Base-by-base conservation (phyloP, 2,113 vertebrate genomes). In the Neodon shergylaensis region DNA sequence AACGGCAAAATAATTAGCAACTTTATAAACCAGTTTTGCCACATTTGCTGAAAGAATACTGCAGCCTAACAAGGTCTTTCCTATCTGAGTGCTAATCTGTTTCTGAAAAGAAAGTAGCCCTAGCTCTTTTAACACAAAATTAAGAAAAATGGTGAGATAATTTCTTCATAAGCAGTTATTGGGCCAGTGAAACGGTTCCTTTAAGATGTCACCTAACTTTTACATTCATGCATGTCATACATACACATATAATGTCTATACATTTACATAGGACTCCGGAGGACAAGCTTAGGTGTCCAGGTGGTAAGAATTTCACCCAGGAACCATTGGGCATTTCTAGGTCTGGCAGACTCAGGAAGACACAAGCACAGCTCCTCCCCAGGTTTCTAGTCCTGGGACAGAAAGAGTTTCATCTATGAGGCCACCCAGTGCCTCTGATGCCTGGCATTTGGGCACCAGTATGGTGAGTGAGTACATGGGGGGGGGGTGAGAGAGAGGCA, bases 1-100 rank as follows among this genome's bases (percentile, higher is more conserved):
- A 94, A 95, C 89, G 42, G 54, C 92, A 97, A 74, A 49, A 90
- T 58, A 96, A 97, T 94, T 95, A 95, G 36, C 42, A 95, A 95
- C 26, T 89, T 94, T 79, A 89, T 39, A 91, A 96, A 92, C 9
- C 39, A 63, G 19, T 21, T 65, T 79, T 94, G 31, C 31, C 83
- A 76, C 17, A 54, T 88, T 93, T 88, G 66, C 73, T 68, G 58
- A 92, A 96, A 63, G 31, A 93, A 87, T 52, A 68, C 4, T 17
- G n/a, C 90, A 81, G 70, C 21, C 81, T 76, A 76, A 44, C 13
- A 24, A n/a, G 49, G 13, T 83, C 17, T 77, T 82, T 95, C 42
- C 16, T 36, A 74, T 3, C 12, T 95, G 87, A 44, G 28, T 74
- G 39, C 24, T 47, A 47, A 8, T 63, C 63, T 77, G 31, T 92